A percentile compares a stretch with the other conserved stretches of the same genome.
These are phyloP conservation scores for Montipora capricornis DNA, from an alignment of 64 coral and sea anemone species.

Conservation along the genomic window DNA sequence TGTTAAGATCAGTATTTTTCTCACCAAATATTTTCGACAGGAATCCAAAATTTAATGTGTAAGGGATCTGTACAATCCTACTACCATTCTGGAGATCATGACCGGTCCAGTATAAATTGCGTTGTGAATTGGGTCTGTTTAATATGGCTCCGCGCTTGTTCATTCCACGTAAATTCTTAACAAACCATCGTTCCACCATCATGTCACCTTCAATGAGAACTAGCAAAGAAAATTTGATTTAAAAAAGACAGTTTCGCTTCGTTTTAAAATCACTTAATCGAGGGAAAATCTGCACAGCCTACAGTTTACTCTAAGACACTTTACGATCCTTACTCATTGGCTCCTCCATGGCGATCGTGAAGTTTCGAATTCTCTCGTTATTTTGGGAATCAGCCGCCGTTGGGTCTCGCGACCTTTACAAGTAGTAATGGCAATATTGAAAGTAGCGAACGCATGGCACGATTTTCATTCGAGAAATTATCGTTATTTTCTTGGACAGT, in stretches of 20 bases:
- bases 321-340: no score
- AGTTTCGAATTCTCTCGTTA: no score
- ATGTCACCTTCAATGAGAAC: constrained; percentile 44
- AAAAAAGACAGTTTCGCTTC: not conserved
- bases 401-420: no score
- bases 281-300: no score
- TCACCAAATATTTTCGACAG: not conserved
- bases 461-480: no score
- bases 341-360: no score
- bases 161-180: not conserved
- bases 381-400: no score
- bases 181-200: not conserved
- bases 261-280: not conserved
- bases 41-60: constrained; percentile 21
- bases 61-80: constrained; percentile 34
- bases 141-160: constrained; percentile 24
- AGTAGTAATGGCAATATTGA: no score
- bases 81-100: not conserved
- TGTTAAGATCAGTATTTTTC: not conserved
- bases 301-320: no score
- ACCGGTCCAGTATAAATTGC: not conserved
- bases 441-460: no score
- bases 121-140: not conserved
- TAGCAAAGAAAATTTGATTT: not conserved
- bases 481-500: no score